These are phyloP conservation scores for Aphelocoma californica DNA, from an alignment of 2,797 vertebrate genomes.

Conservation along the genomic window DNA sequence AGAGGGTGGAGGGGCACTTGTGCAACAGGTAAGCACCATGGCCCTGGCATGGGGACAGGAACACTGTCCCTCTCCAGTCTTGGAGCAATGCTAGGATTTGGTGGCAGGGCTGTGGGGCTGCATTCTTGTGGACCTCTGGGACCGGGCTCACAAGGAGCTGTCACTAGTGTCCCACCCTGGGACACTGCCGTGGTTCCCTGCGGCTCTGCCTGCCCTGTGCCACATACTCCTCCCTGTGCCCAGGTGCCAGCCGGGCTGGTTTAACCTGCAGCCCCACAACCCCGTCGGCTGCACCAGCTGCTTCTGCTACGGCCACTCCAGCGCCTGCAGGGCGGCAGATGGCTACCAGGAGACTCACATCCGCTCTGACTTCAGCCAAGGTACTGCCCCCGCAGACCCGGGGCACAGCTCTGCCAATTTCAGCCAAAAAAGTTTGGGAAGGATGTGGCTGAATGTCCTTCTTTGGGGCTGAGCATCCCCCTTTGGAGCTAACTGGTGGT, in stretches of 20 bases:
- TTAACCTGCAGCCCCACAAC: conserved; percentile 82
- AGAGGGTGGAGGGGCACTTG: conserved; percentile 83
- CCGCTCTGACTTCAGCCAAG: conserved; percentile 81
- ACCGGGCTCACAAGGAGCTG: not conserved
- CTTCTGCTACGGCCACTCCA: conserved; percentile 92
- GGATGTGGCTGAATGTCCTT: not conserved
- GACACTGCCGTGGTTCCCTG: not conserved
- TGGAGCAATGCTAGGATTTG: not conserved
- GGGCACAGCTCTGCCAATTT: not conserved
- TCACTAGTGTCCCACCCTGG: fast-evolving
- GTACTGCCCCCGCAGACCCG: conserved; percentile 28
- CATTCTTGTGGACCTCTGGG: not conserved
- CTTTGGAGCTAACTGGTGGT: not conserved
- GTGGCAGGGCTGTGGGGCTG: not conserved
- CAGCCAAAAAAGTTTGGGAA: not conserved
- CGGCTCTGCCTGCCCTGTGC: not conserved
- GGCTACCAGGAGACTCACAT: conserved; percentile 74
- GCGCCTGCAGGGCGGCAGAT: conserved; percentile 76
- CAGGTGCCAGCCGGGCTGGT: conserved; percentile 90
- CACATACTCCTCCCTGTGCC: not conserved
- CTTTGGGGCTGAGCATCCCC: not conserved
- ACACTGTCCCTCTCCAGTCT: not conserved
- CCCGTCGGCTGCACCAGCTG: conserved; percentile 83
- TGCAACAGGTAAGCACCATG: conserved; percentile 81
- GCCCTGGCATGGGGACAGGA: fast-evolving